phyloP scores from a whole-genome alignment of 2,113 vertebrate species.

The Mionectes macconnelli region DNA sequence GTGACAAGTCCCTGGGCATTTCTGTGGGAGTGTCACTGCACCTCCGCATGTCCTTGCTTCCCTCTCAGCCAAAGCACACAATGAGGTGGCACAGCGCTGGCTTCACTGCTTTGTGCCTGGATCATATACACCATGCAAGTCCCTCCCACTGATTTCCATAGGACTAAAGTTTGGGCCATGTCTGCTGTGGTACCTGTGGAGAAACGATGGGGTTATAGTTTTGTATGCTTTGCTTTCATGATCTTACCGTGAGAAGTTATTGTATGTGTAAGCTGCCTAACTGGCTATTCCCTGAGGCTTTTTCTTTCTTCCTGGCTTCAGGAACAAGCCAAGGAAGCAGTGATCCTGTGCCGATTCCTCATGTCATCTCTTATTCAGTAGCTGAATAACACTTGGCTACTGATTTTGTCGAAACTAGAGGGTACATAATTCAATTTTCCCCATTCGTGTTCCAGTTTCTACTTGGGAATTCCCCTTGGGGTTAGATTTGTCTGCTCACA shows the following conservation, averaged over 20 bases:
- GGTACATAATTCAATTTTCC: background rate
- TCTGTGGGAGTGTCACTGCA: background rate
- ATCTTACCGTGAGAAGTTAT: background rate
- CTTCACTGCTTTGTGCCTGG: background rate
- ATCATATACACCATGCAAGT: background rate
- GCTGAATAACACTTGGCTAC: background rate
- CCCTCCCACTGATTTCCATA: background rate
- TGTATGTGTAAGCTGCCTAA: rapidly evolving
- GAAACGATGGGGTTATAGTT: background rate
- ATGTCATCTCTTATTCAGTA: background rate
- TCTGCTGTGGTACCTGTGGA: background rate
- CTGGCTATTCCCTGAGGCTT: background rate
- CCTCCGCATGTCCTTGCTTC: background rate
- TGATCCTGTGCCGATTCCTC: background rate
- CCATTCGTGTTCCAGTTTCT: background rate
- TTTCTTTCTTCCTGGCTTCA: background rate
- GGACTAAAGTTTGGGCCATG: background rate
- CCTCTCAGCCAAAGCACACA: background rate
- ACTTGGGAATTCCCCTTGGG: background rate
- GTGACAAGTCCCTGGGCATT: too few species aligned
- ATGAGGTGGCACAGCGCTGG: background rate
- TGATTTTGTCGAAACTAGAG: background rate
- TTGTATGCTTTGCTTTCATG: background rate
- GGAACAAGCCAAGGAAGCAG: background rate
- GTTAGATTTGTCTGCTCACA: background rate